Base-by-base conservation (phyloP, 2,888 invertebrate species). In the Drosophila greeni region DNA sequence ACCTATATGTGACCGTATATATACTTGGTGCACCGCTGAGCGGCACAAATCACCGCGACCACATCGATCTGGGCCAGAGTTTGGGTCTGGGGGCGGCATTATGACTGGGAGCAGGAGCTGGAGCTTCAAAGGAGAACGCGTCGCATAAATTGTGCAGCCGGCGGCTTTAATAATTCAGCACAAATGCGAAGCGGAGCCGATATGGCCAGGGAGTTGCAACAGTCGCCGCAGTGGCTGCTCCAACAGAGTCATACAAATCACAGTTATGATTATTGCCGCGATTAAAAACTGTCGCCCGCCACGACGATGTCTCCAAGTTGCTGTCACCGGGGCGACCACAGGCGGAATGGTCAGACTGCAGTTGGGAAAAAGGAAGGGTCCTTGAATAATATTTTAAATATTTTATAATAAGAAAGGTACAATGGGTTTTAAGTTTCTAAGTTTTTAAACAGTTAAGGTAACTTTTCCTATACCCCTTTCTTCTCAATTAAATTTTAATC, bases 251-350 rank as follows among this genome's bases (percentile, higher is more conserved):
- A 82, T 84, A 82, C 82, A 82, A 82, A 82, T 82, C 82, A 84
- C 82, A 82, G 85, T 84, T 85, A 82, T 85, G 84, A 82, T 82
- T 82, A 82, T 82, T 84, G 85, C 82, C 67, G 53, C 85, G 82
- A 85, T 85, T 82, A 85, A 84, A 82, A 82, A 84, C 82, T 85
- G 76, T 85, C 84, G 82, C 84, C 83, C 73, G 81, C 64, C 54
- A 53, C 64, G 70, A 45, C 53, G 54, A 42, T 61, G 57, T 49
- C 42, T 20, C 47, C 51, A 51, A 37, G n/a, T 51, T 20, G 31
- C 29, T 58, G 58, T 36, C 57, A 43, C n/a, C 68, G 51, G 51
- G 39, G 14, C 39, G 70, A 49, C 66, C 70, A 53, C 70, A 53
- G 59, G 69, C 49, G 40, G 52, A 40, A 64, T 61, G 42, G 33